Conservation (phyloP, 2,888 invertebrate species). For the Auanema sp. region DNA sequence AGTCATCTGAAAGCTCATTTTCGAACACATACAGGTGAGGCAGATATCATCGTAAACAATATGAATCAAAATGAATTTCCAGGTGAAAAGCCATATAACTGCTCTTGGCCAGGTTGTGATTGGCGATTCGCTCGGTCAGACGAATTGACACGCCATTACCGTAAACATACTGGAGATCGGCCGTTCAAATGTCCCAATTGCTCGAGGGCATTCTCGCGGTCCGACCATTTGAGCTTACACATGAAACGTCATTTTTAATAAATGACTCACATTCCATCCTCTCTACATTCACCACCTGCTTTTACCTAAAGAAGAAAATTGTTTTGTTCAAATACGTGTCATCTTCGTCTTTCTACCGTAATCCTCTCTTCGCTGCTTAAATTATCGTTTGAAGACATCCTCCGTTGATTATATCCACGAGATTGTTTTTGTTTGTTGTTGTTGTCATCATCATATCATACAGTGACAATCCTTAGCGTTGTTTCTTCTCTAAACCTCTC, state of each 20-base stretch:
- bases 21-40: slow-evolving; percentile 59
- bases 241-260: slow-evolving; percentile 44
- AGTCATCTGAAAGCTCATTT: slow-evolving; percentile 62
- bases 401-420: too few species aligned
- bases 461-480: too few species aligned
- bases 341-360: not conserved
- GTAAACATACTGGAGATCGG: slow-evolving; percentile 71
- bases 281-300: too few species aligned
- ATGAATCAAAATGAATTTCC: slow-evolving; percentile 23
- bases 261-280: not conserved
- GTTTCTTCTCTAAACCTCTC: too few species aligned
- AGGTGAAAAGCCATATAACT: slow-evolving; percentile 64
- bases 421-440: too few species aligned
- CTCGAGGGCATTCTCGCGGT: slow-evolving; percentile 73
- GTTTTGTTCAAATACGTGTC: not conserved
- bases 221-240: slow-evolving; percentile 70
- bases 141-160: slow-evolving; percentile 55
- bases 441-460: too few species aligned
- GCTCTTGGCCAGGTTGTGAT: slow-evolving; percentile 57
- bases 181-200: slow-evolving; percentile 74
- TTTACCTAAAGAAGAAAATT: too few species aligned
- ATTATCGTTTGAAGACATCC: too few species aligned
- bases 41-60: not conserved
- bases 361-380: too few species aligned
- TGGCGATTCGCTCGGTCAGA: slow-evolving; percentile 62